Percentiles rank a stretch among this genome's conserved stretches.
Evolutionary conservation across 2,113 vertebrate genomes (phyloP).

Genomic region (Dicerorhinus sumatrensis): DNA sequence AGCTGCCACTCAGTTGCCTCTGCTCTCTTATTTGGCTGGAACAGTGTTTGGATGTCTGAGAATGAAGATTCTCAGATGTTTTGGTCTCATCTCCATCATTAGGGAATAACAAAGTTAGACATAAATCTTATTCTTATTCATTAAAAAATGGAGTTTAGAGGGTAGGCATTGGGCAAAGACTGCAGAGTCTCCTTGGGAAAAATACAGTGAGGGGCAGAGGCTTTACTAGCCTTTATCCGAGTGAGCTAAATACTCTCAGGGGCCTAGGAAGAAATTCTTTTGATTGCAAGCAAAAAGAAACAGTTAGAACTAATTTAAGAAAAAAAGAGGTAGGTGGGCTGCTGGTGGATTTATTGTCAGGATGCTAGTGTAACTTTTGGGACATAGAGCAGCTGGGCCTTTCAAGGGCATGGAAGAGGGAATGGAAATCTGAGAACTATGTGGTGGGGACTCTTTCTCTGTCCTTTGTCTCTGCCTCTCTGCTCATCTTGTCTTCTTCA

Average conservation of each 20-base stretch:
- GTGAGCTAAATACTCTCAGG: not conserved
- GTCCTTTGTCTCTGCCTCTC: not conserved
- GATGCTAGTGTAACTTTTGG: not conserved
- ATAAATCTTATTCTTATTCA: not conserved
- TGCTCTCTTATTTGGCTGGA: not conserved
- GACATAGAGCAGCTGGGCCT: fast-evolving
- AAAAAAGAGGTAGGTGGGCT: not conserved
- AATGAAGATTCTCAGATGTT: not conserved
- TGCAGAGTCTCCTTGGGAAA: not conserved
- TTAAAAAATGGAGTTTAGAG: not conserved
- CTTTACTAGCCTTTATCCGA: not conserved
- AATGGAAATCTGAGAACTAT: not conserved
- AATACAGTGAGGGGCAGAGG: not conserved
- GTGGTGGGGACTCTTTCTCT: fast-evolving
- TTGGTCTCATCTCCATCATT: not conserved
- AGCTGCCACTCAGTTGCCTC: too few species aligned
- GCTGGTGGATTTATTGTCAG: not conserved
- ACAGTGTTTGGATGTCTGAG: not conserved
- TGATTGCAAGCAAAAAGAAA: not conserved
- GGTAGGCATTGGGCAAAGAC: not conserved
- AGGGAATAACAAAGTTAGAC: not conserved
- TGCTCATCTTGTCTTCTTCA: not conserved
- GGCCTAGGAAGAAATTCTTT: not conserved
- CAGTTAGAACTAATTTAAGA: not conserved
- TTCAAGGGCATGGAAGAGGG: not conserved